Percentiles rank a stretch among this genome's conserved stretches.
phyloP scores from a whole-genome alignment of 2,888 invertebrate species.

The Polylopha cassiicola region DNA sequence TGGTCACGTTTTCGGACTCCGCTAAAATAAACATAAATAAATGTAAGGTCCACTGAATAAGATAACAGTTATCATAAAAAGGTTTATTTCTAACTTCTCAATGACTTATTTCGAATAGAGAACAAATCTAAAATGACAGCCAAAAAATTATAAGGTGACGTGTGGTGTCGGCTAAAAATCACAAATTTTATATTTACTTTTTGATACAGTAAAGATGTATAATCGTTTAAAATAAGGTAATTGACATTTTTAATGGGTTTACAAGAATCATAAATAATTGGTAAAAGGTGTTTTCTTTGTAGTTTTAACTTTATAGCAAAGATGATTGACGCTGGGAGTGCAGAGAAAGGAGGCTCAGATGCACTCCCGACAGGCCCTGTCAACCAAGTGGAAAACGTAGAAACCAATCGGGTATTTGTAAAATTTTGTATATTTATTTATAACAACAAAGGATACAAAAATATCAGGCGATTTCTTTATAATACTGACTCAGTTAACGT shows the following conservation, averaged over 20 bases:
- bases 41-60: too few species aligned
- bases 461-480: too few species aligned
- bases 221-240: conserved; percentile 59
- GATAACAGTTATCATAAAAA: conserved; percentile 9
- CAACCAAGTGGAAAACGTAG: conserved; percentile 24
- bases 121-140: conserved; percentile 47
- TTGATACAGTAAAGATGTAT: conserved; percentile 61
- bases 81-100: not conserved
- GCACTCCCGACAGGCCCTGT: conserved; percentile 38
- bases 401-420: conserved; percentile 11
- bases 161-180: conserved; percentile 61
- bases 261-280: too few species aligned
- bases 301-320: conserved; percentile 46
- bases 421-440: too few species aligned
- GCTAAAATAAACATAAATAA: too few species aligned
- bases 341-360: conserved; percentile 48
- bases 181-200: conserved; percentile 62
- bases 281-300: conserved; percentile 17
- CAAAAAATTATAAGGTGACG: conserved; percentile 51
- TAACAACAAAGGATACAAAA: too few species aligned
- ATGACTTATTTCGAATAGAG: conserved; percentile 44
- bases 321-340: conserved; percentile 62
- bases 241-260: conserved; percentile 20
- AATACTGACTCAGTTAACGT: too few species aligned
- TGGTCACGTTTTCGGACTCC: too few species aligned